Conservation (phyloP, 1,140 invertebrate genomes). For the Psix sp. region DNA sequence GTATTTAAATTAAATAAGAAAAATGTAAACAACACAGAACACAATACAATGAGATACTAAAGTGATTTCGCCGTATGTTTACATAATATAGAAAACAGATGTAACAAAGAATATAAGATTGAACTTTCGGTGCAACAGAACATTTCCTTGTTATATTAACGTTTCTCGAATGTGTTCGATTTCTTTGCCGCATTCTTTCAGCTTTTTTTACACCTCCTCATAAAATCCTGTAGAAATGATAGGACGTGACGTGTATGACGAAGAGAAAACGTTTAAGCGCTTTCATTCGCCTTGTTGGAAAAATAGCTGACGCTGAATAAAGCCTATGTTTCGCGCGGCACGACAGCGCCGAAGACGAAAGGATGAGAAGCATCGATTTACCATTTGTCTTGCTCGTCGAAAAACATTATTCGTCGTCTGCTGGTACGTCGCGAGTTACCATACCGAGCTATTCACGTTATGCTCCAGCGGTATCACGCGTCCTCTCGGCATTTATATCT, state of each 20-base stretch:
- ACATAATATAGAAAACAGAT: too few species aligned
- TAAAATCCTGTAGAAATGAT: conserved; percentile 4
- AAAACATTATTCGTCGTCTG: conserved; percentile 64
- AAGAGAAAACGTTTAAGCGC: conserved; percentile 2
- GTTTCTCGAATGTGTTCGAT: neutral
- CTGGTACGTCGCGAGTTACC: conserved; percentile 25
- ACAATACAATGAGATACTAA: conserved; percentile 29
- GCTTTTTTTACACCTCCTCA: too few species aligned
- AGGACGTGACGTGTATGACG: conserved; percentile 17
- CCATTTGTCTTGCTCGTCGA: conserved; percentile 70
- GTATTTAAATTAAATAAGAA: conserved; percentile 35
- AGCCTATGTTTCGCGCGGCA: conserved; percentile 4
- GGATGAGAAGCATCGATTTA: conserved; percentile 69
- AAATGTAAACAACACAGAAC: conserved; percentile 27
- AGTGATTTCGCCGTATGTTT: conserved; percentile 11
- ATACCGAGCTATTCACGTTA: conserved; percentile 46
- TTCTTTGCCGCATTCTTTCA: neutral
- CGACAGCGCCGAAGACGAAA: conserved; percentile 21
- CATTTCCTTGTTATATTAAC: too few species aligned
- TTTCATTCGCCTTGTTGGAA: conserved; percentile 36
- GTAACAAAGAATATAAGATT: too few species aligned
- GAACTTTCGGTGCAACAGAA: too few species aligned
- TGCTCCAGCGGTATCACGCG: conserved; percentile 34
- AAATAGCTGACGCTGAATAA: conserved; percentile 32
- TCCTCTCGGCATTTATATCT: conserved; percentile 44